Conservation (phyloP, 2,113 vertebrate species). For the Pachycephala philippinensis region DNA sequence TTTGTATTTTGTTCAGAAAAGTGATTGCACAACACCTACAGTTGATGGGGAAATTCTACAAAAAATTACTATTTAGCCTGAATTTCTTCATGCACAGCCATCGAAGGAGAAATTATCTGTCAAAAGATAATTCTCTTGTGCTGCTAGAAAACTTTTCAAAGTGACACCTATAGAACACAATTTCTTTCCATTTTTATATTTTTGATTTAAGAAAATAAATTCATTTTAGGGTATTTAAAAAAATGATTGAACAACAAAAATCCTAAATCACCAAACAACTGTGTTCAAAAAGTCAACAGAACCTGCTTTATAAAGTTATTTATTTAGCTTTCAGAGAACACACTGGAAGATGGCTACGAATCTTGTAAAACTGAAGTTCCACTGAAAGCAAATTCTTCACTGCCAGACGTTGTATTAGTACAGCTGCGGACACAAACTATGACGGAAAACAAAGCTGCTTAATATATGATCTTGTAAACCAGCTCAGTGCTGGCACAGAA, state of each 20-base stretch:
- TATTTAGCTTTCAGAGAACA: neutral
- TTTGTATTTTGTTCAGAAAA: neutral
- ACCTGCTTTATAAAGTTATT: neutral
- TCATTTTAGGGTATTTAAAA: neutral
- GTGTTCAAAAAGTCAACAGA: neutral
- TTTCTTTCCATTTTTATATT: neutral
- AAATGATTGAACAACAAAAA: neutral
- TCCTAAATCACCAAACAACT: neutral
- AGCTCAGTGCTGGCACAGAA: neutral
- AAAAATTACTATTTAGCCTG: neutral
- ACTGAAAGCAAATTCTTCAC: neutral
- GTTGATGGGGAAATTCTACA: neutral
- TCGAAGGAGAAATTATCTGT: neutral
- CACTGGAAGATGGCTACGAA: neutral
- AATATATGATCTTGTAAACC: neutral
- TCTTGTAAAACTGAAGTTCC: neutral
- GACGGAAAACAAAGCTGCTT: neutral
- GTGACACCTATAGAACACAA: neutral
- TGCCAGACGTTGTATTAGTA: rapidly evolving
- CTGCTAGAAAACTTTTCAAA: neutral
- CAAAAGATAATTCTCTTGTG: neutral
- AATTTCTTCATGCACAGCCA: neutral
- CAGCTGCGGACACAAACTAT: neutral
- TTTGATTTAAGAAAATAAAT: neutral
- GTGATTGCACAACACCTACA: neutral